Conservation (phyloP, 2,888 invertebrate genomes). For the Mythimna ferrago region DNA sequence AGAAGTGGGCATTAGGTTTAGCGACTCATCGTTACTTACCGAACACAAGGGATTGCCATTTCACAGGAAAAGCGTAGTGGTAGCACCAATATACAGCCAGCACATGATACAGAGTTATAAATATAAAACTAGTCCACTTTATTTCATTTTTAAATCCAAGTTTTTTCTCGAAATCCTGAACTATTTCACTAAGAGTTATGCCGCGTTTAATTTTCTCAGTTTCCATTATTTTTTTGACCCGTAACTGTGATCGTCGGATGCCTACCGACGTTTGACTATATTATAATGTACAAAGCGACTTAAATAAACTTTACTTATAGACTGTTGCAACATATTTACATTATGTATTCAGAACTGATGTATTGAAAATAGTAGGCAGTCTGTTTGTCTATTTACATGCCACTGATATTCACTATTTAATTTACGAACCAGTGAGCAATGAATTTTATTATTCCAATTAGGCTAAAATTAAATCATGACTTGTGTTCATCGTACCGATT, state of each 20-base stretch:
- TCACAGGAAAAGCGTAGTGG: slow-evolving; percentile 81
- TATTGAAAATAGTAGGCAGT: slow-evolving; percentile 22
- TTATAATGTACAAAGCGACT: slow-evolving; percentile 7
- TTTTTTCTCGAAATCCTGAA: slow-evolving; percentile 79
- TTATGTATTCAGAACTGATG: slow-evolving; percentile 43
- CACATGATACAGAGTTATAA: slow-evolving; percentile 81
- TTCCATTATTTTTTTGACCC: slow-evolving; percentile 41
- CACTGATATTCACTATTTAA: slow-evolving; percentile 13
- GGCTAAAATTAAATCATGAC: slow-evolving; percentile 21
- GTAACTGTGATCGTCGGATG: slow-evolving; percentile 31
- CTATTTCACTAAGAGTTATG: slow-evolving; percentile 74
- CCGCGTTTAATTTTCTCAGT: slow-evolving; percentile 64
- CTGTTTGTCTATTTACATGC: slow-evolving; percentile 7
- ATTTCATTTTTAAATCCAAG: slow-evolving; percentile 86
- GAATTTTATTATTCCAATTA: slow-evolving; percentile 13
- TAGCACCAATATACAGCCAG: slow-evolving; percentile 84
- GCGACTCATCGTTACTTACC: slow-evolving; percentile 69
- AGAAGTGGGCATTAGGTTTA: slow-evolving; percentile 2
- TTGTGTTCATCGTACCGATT: slow-evolving; percentile 10
- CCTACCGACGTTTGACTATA: slow-evolving; percentile 34
- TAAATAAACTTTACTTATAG: slow-evolving; percentile 36
- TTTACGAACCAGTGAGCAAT: slow-evolving; percentile 44
- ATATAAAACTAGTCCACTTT: slow-evolving; percentile 83
- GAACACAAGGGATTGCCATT: slow-evolving; percentile 85
- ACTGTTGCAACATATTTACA: slow-evolving; percentile 34